Evolutionary conservation across 2,113 vertebrate genomes (phyloP), one percentile per base, ranked within the genome.

Genomic region (Clarias macrocephalus): DNA sequence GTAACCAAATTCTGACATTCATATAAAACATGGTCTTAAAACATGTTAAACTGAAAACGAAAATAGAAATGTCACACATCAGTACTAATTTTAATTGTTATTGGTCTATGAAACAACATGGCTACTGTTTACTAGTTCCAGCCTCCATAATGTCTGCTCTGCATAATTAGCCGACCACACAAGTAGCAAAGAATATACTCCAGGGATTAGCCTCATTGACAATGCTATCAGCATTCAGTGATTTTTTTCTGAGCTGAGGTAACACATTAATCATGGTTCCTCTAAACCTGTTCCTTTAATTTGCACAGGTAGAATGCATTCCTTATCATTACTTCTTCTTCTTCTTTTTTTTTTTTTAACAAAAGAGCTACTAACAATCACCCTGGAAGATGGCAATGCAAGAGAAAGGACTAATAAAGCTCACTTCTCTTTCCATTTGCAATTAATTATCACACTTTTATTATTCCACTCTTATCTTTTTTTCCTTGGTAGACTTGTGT

Each of bases 181-280:
- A 33, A 85, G 28, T 4, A 33, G n/a, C 77, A 82, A 0, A 1
- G 25, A 68, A 73, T 80, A 57, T 19, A 65, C 42, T 4, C 11
- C 16, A 25, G 8, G 37, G 83, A 7, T 75, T 85, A 77, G 30
- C 70, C 37, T 52, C 2, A 83, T 60, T 84, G 81, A 84, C 81
- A 84, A 75, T 65, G 75, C 75, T 84, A 82, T 87, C 70, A 63
- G n/a, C 57, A 33, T 82, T 62, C 33, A 28, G 21, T 88, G 76
- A 84, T 86, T 56, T 63, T 48, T 66, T 84, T 73, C 76, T 60
- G 28, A 80, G n/a, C 59, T 82, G 30, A 85, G 54, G 56, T 80
- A 62, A 85, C 81, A 80, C 79, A 85, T 52, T 87, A 83, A 89
- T 87, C 83, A 62, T 48, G 86, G 73, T 84, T 81, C 80, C 60